Evolutionary conservation across 2,888 invertebrate species (phyloP), one percentile per base, ranked within the genome.

Genomic region (Eudasyphora cyanicolor): DNA sequence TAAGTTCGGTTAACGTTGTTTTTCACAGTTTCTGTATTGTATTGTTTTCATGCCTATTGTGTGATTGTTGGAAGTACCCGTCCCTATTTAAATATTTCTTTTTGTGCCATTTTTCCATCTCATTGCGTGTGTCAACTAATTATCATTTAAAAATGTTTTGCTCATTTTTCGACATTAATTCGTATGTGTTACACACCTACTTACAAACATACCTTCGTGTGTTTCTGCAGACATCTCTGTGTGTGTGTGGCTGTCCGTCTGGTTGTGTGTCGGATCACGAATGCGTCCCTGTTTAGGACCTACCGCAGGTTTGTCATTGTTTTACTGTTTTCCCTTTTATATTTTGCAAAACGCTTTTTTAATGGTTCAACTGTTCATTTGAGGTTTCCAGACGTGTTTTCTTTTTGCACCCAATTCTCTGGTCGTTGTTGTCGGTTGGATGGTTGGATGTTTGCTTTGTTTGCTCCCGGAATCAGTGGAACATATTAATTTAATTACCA

Each of bases 401-500:
- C 12, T 19, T 64, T 35, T 64, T 38, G 38, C 57, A 35, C 35
- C 35, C 73, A 57, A 12, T 42, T 32, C 17, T 38, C 17, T 2
- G 21, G 21, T n/a, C n/a, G n/a, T 75, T 75, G 29, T 51, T 6
- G 42, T 7, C 29, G 29, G 29, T 69, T 49, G 27, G 75, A n/a
- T n/a, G n/a, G n/a, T n/a, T n/a, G n/a, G n/a, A n/a, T n/a, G n/a
- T n/a, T n/a, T n/a, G n/a, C n/a, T 84, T 85, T 69, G 54, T 82
- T 74, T 86, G 82, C 82, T 79, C 74, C 84, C 86, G 64, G 57
- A 76, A 79, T 86, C 85, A 75, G 77, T 82, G 82, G 82, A 86
- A 88, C 88, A 88, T 89, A 88, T 86, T 88, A 87, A 89, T 89
- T 87, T 89, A 88, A 89, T 89, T 89, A 89, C 86, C 85, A 87